A percentile compares a stretch with the other conserved stretches of the same genome.
Conservation (phyloP, 1,140 invertebrate species). For the Geopemphigus sp. region DNA sequence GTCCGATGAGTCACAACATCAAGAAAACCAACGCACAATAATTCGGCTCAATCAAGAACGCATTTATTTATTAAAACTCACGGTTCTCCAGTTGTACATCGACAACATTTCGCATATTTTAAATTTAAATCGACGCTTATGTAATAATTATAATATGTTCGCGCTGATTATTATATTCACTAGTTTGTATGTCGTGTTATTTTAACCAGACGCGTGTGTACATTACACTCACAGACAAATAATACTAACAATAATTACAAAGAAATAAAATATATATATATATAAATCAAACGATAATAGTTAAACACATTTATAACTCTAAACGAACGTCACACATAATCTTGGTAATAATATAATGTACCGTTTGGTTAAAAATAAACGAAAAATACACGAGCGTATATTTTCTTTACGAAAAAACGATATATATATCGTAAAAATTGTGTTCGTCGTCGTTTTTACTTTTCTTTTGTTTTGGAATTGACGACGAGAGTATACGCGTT, state of each 20-base stretch:
- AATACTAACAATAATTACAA: not conserved
- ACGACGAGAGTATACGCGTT: no score
- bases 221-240: not conserved
- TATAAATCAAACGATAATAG: constrained; percentile 30
- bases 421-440: not conserved
- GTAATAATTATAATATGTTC: not conserved
- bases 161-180: not conserved
- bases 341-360: not conserved
- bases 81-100: not conserved
- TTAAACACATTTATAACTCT: not conserved
- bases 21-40: constrained; percentile 27
- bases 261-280: constrained; percentile 5
- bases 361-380: not conserved
- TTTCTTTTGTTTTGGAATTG: no score
- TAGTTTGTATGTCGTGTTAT: not conserved
- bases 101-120: not conserved
- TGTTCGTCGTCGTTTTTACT: no score
- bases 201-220: not conserved
- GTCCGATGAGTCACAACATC: not conserved
- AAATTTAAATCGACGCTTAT: not conserved
- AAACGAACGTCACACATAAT: not conserved
- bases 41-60: not conserved
- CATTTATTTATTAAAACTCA: not conserved
- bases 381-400: not conserved
- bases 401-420: not conserved